phyloP scores from a whole-genome alignment of 2,888 invertebrate genomes.

The Diarsia brunnea region DNA sequence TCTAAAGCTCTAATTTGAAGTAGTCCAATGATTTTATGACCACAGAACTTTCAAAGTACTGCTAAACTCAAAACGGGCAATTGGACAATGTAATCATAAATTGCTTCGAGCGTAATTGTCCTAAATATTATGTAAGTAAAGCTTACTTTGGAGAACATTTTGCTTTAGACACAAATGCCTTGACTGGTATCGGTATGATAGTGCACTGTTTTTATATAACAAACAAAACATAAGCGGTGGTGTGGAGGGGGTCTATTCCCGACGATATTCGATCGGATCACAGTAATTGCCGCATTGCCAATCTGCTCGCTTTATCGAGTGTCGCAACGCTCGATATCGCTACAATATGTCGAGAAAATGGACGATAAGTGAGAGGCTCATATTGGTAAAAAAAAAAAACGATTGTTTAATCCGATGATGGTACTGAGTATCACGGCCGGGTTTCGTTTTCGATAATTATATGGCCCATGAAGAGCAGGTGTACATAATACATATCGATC shows the following conservation, averaged over 20 bases:
- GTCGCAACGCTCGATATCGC: constrained; percentile 84
- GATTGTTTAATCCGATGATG: constrained; percentile 57
- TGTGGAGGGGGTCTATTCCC: constrained; percentile 86
- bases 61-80: constrained; percentile 55
- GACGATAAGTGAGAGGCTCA: constrained; percentile 81
- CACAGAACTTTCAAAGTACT: constrained; percentile 43
- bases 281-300: constrained; percentile 88
- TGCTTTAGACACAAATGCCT: constrained; percentile 86
- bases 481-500: constrained; percentile 12
- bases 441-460: constrained; percentile 40
- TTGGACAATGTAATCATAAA: constrained; percentile 68
- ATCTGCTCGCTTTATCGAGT: constrained; percentile 87
- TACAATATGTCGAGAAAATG: constrained; percentile 84
- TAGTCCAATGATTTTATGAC: constrained; percentile 14
- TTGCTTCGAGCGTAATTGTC: constrained; percentile 69
- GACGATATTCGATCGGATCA: constrained; percentile 89
- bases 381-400: constrained; percentile 75
- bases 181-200: constrained; percentile 86
- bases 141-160: constrained; percentile 90
- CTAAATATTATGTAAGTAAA: constrained; percentile 74
- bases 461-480: constrained; percentile 13
- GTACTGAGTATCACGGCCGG: constrained; percentile 9
- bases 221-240: constrained; percentile 85
- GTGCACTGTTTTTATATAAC: constrained; percentile 89
- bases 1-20: not conserved